phyloP scores from a whole-genome alignment of 2,113 vertebrate genomes.

The Equus quagga region DNA sequence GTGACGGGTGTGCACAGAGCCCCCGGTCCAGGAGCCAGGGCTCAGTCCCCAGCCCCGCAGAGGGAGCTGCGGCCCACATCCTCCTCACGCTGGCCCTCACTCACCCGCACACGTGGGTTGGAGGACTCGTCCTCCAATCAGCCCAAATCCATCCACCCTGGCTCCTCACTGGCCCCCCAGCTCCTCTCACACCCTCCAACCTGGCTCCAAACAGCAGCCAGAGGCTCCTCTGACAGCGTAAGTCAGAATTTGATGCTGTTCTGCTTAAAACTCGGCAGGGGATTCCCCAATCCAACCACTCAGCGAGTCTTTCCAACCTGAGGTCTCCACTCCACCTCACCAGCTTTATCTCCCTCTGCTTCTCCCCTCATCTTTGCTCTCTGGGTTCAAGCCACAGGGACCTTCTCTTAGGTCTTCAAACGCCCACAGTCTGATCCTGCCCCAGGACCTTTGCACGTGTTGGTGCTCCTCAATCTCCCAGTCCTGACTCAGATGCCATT shows the following conservation, averaged over 20 bases:
- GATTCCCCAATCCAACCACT: not conserved
- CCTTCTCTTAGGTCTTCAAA: not conserved
- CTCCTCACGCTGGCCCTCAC: not conserved
- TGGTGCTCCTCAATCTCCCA: accelerated
- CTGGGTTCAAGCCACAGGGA: not conserved
- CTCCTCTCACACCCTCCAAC: too few relatives aligned
- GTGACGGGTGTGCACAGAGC: not conserved
- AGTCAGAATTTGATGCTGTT: not conserved
- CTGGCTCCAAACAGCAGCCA: not conserved
- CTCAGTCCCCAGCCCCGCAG: too few relatives aligned
- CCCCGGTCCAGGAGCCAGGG: not conserved
- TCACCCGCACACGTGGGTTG: not conserved
- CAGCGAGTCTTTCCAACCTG: accelerated
- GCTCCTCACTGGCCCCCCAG: not conserved
- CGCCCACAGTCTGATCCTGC: not conserved
- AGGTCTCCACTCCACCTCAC: not conserved
- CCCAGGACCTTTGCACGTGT: not conserved
- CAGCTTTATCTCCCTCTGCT: not conserved
- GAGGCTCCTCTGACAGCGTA: not conserved
- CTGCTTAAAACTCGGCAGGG: not conserved
- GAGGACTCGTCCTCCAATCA: not conserved
- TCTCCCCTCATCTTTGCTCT: not conserved
- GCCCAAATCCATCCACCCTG: not conserved
- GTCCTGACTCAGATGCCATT: not conserved
- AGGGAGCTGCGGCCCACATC: accelerated